Base-by-base conservation (phyloP, 1,140 invertebrate genomes). In the Cotesia glomerata region DNA sequence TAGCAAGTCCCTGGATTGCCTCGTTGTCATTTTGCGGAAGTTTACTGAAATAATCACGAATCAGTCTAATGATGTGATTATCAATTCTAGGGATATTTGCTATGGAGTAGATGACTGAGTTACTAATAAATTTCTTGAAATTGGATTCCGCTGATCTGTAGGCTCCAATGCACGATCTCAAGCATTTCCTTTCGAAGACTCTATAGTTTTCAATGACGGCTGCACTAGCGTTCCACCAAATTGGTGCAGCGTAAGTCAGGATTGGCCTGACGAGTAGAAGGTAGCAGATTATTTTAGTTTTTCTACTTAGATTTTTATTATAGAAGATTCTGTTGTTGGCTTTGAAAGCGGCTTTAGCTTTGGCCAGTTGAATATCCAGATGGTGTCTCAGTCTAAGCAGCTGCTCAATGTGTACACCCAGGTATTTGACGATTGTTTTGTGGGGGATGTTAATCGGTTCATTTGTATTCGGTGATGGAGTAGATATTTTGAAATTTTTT, bases 211-310 rank as follows among this genome's bases (percentile, higher is more conserved):
- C 69, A 0, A 62, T 18, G 3, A 3, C 5, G 1, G 62, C 39
- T 11, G 59, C 45, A 0, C 35, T 26, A 1, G 39, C 34, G 32
- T 74, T 74, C 73, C 73, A 74, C 49, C 35, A 61, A 0, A 74
- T 35, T 3, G 73, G 63, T 0, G 61, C 18, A n/a, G 18, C 18
- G 2, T 26, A 26, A 26, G 18, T 26, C 2, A 26, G 18, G 1
- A 26, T 26, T 26, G 18, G 73, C 68, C 75, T 49, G 0, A 79
- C 73, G 11, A 77, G 45, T 2, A 72, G 66, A 0, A 67, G 34
- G 45, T 79, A 77, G 8, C 70, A 73, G 0, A 77, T 76, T 4
- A 76, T 36, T 69, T 73, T 74, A 2, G 73, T 63, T 62, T 18
- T 74, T 0, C 13, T 52, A 9, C 14, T 49, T 0, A 78, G n/a